Evolutionary conservation across 2,113 vertebrate genomes (phyloP).

Genomic region (Colistium nudipinnis): DNA sequence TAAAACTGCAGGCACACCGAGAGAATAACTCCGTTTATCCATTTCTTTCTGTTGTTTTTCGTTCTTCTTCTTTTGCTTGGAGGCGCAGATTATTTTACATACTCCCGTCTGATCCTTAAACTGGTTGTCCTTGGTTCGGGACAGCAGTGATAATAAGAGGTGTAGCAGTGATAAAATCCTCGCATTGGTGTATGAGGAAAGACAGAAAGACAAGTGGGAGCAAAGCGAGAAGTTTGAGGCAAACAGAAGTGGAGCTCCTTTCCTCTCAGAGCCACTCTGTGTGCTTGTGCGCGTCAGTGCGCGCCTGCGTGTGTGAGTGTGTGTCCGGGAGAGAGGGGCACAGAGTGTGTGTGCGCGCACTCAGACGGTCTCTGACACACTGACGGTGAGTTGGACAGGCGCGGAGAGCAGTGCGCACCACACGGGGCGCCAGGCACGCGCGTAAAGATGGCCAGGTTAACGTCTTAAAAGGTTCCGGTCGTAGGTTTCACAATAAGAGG

Average conservation of each 20-base stretch:
- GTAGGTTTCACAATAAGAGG: slow-evolving; percentile 53
- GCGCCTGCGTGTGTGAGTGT: too few species aligned
- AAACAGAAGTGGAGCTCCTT: slow-evolving; percentile 9
- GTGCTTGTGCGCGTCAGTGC: slow-evolving; percentile 21
- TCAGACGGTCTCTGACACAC: slow-evolving; percentile 59
- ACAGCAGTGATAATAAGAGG: neutral
- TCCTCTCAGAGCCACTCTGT: neutral
- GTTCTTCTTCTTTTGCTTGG: neutral
- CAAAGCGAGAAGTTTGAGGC: slow-evolving; percentile 36
- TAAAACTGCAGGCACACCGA: slow-evolving; percentile 34
- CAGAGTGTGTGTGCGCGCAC: slow-evolving; percentile 44
- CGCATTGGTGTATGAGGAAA: slow-evolving; percentile 53
- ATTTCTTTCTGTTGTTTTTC: slow-evolving; percentile 33
- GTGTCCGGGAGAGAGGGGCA: too few species aligned
- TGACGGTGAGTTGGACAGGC: slow-evolving; percentile 61
- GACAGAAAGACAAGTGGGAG: slow-evolving; percentile 14
- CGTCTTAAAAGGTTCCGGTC: slow-evolving; percentile 11
- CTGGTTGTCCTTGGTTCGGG: slow-evolving; percentile 31
- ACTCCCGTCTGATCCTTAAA: slow-evolving; percentile 55
- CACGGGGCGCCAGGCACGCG: slow-evolving; percentile 41
- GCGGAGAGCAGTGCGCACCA: slow-evolving; percentile 52
- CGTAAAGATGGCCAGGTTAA: neutral
- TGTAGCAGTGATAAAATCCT: slow-evolving; percentile 42
- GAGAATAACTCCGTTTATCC: slow-evolving; percentile 62
- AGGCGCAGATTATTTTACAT: slow-evolving; percentile 48